Evolutionary conservation across 1,140 invertebrate genomes (phyloP).

Genomic region (Neoseiulus cucumeris): DNA sequence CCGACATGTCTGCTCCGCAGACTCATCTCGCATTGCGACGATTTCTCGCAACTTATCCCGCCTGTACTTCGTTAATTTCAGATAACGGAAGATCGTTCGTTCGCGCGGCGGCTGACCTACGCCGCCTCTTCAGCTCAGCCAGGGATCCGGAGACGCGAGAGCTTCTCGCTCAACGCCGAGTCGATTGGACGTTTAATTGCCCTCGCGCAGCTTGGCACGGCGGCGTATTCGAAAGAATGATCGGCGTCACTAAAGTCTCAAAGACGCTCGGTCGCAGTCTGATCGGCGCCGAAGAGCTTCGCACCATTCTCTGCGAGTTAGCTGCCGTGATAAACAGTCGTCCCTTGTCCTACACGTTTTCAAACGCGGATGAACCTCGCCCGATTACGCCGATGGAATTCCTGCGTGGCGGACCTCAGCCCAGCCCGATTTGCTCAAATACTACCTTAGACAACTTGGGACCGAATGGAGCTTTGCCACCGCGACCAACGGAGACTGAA

Average conservation of each 20-base stretch:
- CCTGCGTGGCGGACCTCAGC: not conserved
- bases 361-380: constrained; percentile 9
- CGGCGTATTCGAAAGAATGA: constrained; percentile 28
- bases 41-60: not conserved
- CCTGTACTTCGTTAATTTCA: not conserved
- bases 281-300: constrained; percentile 19
- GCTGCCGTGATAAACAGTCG: constrained; percentile 18
- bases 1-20: not conserved
- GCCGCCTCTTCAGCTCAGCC: not conserved
- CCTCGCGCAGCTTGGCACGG: constrained; percentile 28
- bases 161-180: not conserved
- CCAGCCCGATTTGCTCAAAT: too few relatives aligned
- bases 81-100: not conserved
- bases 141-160: not conserved
- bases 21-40: not conserved
- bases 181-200: constrained; percentile 24
- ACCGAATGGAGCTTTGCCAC: too few relatives aligned
- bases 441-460: too few relatives aligned
- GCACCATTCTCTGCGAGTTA: constrained; percentile 20
- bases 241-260: constrained; percentile 22
- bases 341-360: constrained; percentile 16
- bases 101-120: not conserved
- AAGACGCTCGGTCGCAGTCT: constrained; percentile 21
- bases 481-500: not conserved
- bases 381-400: not conserved